These are phyloP conservation scores for Pseudeuparius sepicola DNA, from an alignment of 2,888 invertebrate genomes.

Conservation along the genomic window DNA sequence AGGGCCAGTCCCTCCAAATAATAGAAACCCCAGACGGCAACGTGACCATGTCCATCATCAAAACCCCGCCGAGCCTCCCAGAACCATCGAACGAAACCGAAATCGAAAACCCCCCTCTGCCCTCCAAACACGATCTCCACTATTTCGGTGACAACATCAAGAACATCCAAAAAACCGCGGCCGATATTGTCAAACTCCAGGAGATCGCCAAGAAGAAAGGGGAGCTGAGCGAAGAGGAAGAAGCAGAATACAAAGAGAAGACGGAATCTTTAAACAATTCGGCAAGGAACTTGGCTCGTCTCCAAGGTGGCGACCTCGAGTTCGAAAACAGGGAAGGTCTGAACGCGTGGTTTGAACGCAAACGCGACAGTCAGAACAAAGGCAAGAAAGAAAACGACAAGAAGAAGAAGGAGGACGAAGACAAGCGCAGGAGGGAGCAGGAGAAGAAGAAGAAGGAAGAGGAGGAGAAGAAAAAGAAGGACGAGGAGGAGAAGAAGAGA, in stretches of 20 bases:
- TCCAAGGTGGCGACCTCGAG: conserved; percentile 30
- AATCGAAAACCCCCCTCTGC: conserved; percentile 34
- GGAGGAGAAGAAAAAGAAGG: conserved; percentile 27
- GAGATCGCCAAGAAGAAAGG: conserved; percentile 52
- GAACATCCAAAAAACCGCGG: conserved; percentile 48
- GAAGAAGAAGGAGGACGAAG: conserved; percentile 25
- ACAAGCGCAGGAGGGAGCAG: conserved; percentile 25
- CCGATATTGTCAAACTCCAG: conserved; percentile 49
- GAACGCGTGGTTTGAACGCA: conserved; percentile 34
- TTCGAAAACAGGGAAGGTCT: conserved; percentile 31
- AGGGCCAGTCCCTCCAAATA: conserved; percentile 57
- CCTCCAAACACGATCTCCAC: conserved; percentile 29
- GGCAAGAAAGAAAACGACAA: conserved; percentile 25
- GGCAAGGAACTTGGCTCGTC: conserved; percentile 31
- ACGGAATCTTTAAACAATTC: conserved; percentile 38
- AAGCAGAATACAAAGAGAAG: conserved; percentile 47
- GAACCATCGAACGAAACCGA: conserved; percentile 25
- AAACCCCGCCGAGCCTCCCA: conserved; percentile 31
- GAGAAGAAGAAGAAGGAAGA: conserved; percentile 24
- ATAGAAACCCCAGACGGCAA: conserved; percentile 45
- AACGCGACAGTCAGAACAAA: conserved; percentile 20
- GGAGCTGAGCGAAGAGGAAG: conserved; percentile 44
- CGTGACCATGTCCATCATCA: conserved; percentile 34
- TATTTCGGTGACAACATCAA: conserved; percentile 46
- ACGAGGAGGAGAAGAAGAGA: conserved; percentile 24